phyloP scores from a whole-genome alignment of 2,888 invertebrate genomes.

The Seira musarum region DNA sequence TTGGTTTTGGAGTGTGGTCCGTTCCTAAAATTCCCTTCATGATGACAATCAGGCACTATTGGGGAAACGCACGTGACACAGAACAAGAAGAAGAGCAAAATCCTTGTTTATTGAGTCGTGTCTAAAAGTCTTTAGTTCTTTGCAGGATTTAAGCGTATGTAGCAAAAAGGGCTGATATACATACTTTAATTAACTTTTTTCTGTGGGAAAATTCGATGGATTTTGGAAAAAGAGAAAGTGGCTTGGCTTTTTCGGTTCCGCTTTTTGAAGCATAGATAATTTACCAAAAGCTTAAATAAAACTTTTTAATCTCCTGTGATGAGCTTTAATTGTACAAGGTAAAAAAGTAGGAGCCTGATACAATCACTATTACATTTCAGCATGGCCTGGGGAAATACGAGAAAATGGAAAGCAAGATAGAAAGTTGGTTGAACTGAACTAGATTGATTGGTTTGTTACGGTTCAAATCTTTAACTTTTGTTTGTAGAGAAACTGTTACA shows the following conservation, averaged over 20 bases:
- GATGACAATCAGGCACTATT: not conserved
- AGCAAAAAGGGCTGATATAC: not conserved
- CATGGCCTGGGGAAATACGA: no score
- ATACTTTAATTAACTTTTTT: constrained; percentile 1
- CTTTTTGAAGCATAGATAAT: not conserved
- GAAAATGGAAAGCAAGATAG: no score
- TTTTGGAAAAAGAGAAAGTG: not conserved
- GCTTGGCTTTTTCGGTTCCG: not conserved
- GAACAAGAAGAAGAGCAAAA: no score
- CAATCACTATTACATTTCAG: no score
- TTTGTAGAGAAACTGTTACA: not conserved
- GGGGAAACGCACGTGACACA: not conserved
- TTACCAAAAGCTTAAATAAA: no score
- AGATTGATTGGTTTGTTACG: not conserved
- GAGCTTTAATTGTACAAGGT: no score
- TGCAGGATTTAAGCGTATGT: not conserved
- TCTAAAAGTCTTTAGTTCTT: constrained; percentile 1
- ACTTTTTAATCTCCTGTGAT: no score
- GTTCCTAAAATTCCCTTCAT: no score
- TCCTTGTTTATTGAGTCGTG: not conserved
- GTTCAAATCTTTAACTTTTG: not conserved
- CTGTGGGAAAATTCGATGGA: not conserved
- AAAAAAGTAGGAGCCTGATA: no score
- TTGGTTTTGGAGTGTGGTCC: no score
- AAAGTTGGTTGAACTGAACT: not conserved